Conservation (phyloP, 1,140 invertebrate genomes). For the Odontomachus brunneus region DNA sequence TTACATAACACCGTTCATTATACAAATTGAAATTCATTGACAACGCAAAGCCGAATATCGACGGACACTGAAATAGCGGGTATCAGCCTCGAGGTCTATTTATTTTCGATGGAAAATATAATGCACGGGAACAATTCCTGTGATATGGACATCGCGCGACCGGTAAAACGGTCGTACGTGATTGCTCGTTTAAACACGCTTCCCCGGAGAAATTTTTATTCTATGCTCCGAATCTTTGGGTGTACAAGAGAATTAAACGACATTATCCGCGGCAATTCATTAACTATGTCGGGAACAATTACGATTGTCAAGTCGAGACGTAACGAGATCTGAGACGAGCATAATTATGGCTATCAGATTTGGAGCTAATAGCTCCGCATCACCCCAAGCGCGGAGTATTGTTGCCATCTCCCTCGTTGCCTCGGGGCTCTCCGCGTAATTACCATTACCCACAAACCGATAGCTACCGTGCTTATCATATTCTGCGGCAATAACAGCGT, state of each 20-base stretch:
- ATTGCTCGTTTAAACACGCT: too few relatives aligned
- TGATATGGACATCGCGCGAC: too few relatives aligned
- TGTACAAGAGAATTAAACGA: slow-evolving; percentile 23
- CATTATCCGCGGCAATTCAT: slow-evolving; percentile 50
- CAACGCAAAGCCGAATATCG: too few relatives aligned
- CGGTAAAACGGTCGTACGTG: background rate
- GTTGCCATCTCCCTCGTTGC: slow-evolving; percentile 74
- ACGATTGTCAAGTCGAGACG: slow-evolving; percentile 54
- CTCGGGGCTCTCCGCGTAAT: slow-evolving; percentile 76
- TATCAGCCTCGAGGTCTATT: too few relatives aligned
- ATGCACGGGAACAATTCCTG: background rate
- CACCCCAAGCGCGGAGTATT: slow-evolving; percentile 71
- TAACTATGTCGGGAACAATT: slow-evolving; percentile 66
- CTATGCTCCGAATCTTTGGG: too few relatives aligned
- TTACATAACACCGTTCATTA: background rate
- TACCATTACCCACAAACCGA: slow-evolving; percentile 79
- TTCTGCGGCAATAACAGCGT: slow-evolving; percentile 76
- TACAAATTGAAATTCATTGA: background rate
- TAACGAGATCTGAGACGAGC: slow-evolving; percentile 57
- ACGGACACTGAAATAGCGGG: background rate
- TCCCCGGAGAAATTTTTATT: too few relatives aligned
- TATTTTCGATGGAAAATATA: background rate
- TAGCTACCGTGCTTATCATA: slow-evolving; percentile 78
- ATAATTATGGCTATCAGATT: slow-evolving; percentile 78
- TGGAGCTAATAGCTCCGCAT: slow-evolving; percentile 74